These are phyloP conservation scores for Anguilla pacifica DNA, from an alignment of 2,797 vertebrate species.

Conservation along the genomic window DNA sequence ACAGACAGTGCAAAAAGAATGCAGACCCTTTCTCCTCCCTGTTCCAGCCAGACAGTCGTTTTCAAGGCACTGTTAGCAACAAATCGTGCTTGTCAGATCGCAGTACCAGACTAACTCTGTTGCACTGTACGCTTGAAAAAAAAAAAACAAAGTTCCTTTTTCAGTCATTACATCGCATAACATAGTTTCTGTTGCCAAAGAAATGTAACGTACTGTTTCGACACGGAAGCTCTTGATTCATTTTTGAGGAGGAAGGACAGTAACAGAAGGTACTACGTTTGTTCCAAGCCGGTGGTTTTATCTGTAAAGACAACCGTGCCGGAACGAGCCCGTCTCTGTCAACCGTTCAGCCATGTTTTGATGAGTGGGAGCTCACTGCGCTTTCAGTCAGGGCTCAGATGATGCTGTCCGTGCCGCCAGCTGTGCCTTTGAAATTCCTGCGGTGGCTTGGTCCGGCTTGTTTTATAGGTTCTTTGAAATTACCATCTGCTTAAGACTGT, in stretches of 20 bases:
- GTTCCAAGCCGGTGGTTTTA: not conserved
- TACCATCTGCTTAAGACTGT: slow-evolving; percentile 45
- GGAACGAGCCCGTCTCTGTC: not conserved
- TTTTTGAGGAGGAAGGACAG: not conserved
- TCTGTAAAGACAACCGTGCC: not conserved
- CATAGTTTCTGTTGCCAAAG: not conserved
- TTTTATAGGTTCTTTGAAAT: slow-evolving; percentile 40
- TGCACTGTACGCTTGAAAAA: not conserved
- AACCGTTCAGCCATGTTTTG: not conserved
- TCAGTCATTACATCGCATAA: not conserved
- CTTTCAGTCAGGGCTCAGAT: not conserved
- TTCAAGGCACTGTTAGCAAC: not conserved
- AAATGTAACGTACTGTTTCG: not conserved
- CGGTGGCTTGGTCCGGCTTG: slow-evolving; percentile 16
- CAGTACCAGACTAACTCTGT: not conserved
- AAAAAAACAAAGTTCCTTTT: not conserved
- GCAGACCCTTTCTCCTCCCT: not conserved
- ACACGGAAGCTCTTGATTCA: not conserved
- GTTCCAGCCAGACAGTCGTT: not conserved
- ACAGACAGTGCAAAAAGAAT: not conserved
- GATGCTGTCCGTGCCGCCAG: slow-evolving; percentile 26
- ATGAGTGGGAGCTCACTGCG: not conserved
- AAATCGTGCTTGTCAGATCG: not conserved
- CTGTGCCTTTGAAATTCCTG: slow-evolving; percentile 30
- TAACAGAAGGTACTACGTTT: not conserved